Base-by-base conservation (phyloP, 2,113 vertebrate genomes). In the Oncorhynchus keta region DNA sequence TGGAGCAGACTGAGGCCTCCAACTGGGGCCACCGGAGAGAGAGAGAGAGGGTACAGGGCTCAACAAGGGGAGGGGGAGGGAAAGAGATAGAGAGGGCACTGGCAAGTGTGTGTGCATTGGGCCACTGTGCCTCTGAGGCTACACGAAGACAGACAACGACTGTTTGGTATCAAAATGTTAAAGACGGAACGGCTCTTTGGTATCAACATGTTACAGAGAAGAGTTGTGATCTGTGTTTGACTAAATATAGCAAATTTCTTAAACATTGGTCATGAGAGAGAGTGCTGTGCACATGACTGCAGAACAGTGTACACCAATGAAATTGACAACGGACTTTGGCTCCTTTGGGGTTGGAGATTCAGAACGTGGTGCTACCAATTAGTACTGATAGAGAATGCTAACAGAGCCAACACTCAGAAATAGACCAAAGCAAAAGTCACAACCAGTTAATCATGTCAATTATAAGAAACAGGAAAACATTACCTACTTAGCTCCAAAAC, bases 1-100 rank as follows among this genome's bases (percentile, higher is more conserved):
- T 83, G 72, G 81, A 77, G 81, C 79, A 86, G 87, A 78, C 85
- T 76, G 70, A 80, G 77, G 81, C 83, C 77, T 77, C 71, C 11
- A 74, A 89, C 83, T 76, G 76, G 85, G 76, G 84, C 83, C 84
- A 85, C 77, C 1, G 72, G 66, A 28, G 71, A 68, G 61, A 48
- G 62, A 51, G 55, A 72, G 45, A 14, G 24, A 39, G 39, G 8
- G 49, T 24, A 64, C 9, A 62, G 39, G 8, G 22, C 59, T 22
- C 59, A n/a, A 14, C 11, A 69, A 73, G 14, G 65, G 69, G n/a
- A 16, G 22, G 62, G 20, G 28, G 68, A 30, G 24, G 3, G 20
- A 65, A 32, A 70, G n/a, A 55, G 9, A 9, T 39, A 69, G 11
- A 57, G 32, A 57, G 35, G 28, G 14, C 32, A 3, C 30, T 3